phyloP scores from a whole-genome alignment of 1,140 invertebrate species.

The Drosophila sp. region DNA sequence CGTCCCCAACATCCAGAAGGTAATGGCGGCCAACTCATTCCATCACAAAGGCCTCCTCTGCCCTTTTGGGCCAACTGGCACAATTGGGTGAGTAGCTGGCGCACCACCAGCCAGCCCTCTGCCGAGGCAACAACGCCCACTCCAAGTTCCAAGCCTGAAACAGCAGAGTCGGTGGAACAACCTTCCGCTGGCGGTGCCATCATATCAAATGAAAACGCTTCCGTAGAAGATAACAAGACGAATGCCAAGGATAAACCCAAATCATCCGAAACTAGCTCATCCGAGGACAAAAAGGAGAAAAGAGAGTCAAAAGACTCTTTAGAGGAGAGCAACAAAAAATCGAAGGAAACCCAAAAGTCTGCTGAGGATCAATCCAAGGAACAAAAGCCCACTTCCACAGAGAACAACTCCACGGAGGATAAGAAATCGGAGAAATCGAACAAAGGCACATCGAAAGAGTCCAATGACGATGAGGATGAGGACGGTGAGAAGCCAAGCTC shows the following conservation, averaged over 20 bases:
- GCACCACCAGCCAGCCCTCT: conserved; percentile 26
- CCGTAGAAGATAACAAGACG: conserved; percentile 61
- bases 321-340: conserved; percentile 55
- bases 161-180: conserved; percentile 56
- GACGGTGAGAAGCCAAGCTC: conserved; percentile 58
- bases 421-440: conserved; percentile 17
- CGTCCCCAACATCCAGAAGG: conserved; percentile 38
- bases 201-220: conserved; percentile 61
- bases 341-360: conserved; percentile 47
- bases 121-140: conserved; percentile 22
- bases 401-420: conserved; percentile 37
- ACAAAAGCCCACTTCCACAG: conserved; percentile 44
- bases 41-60: conserved; percentile 16
- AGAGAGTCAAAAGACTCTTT: conserved; percentile 39
- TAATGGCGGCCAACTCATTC: conserved; percentile 18
- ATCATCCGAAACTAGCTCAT: conserved; percentile 43
- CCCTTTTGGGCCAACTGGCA: conserved; percentile 63
- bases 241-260: conserved; percentile 49
- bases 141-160: conserved; percentile 39
- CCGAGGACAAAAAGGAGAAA: conserved; percentile 52
- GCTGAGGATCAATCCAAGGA: conserved; percentile 62
- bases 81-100: conserved; percentile 58
- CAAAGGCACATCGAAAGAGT: conserved; percentile 3
- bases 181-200: conserved; percentile 22
- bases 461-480: conserved; percentile 49